Base-by-base conservation (phyloP, 2,797 vertebrate species). In the Chrysocyon brachyurus region DNA sequence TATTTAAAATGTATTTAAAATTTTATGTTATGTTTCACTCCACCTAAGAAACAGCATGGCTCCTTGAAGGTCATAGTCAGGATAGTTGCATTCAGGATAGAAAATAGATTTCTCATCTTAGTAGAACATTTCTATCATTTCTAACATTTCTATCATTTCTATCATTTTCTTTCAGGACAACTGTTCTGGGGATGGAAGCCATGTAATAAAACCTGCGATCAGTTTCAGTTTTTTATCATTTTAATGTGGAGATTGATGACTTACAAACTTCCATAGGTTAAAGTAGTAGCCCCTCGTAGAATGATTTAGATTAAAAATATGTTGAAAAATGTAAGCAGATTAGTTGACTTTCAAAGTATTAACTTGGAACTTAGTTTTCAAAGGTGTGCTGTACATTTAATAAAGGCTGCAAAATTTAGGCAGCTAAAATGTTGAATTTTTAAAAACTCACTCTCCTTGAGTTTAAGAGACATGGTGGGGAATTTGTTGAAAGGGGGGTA, bases 181-280 rank as follows among this genome's bases (percentile, higher is more conserved):
- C n/a, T 95, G 61, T 64, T 96, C 88, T 92, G 90, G 56, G 46
- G 97, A 94, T 54, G 26, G 61, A 98, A 97, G 82, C 7, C 86
- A 95, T 83, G 98, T 96, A 91, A 90, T 66, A 97, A 97, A 98
- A 97, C 63, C 94, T 96, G 87, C 96, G 92, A 97, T 79, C 84
- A 98, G 94, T 46, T 96, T 96, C 22, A 96, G 83, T n/a, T 78
- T 78, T 96, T 96, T 97, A 86, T 96, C 87, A 91, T 96, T 98
- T 91, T 92, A 64, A 95, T 92, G 64, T 95, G 86, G 97, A 95
- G 84, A 95, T 91, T 95, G 89, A 97, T 97, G 97, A 64, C 26
- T 92, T 97, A 75, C 63, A 36, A 93, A 56, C 70, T 97, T 68
- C 54, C 26, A 21, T 91, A 88, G 73, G 46, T 96, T 96, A 90